Percentiles rank a stretch among this genome's conserved stretches.
These are phyloP conservation scores for Drosophila rhopaloa DNA, from an alignment of 1,140 invertebrate species.

Conservation along the genomic window DNA sequence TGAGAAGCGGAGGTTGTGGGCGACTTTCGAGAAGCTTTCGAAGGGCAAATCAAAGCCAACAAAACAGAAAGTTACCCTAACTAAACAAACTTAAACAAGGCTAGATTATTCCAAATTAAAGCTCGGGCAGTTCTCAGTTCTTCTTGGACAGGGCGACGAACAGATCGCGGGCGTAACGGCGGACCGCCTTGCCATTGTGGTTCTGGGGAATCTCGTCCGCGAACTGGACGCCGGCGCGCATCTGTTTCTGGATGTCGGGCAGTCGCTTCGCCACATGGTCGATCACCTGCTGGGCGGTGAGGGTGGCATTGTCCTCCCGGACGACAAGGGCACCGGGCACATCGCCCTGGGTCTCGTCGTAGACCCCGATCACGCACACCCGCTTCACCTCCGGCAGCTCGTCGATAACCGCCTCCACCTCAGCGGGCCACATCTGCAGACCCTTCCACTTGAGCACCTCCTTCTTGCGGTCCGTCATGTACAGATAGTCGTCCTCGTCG, in stretches of 20 bases:
- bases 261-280: slow-evolving; percentile 63
- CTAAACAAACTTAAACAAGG: slow-evolving; percentile 16
- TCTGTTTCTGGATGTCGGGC: slow-evolving; percentile 84
- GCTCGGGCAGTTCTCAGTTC: slow-evolving; percentile 4
- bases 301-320: slow-evolving; percentile 6
- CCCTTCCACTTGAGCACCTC: slow-evolving; percentile 90
- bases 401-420: slow-evolving; percentile 59
- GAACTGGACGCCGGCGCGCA: slow-evolving; percentile 87
- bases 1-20: neutral
- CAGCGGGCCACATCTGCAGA: slow-evolving; percentile 77
- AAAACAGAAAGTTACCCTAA: slow-evolving; percentile 8
- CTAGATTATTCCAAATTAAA: slow-evolving; percentile 10
- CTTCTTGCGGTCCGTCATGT: slow-evolving; percentile 90
- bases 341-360: slow-evolving; percentile 53
- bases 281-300: slow-evolving; percentile 54
- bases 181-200: slow-evolving; percentile 87
- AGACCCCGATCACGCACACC: slow-evolving; percentile 68
- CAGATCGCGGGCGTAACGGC: slow-evolving; percentile 84
- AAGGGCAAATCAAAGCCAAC: neutral
- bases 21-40: neutral
- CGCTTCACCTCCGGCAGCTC: slow-evolving; percentile 52
- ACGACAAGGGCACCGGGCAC: slow-evolving; percentile 60
- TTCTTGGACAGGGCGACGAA: slow-evolving; percentile 46
- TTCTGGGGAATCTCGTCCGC: slow-evolving; percentile 87
- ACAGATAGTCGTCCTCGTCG: slow-evolving; percentile 88